Evolutionary conservation across 1,140 invertebrate genomes (phyloP), one percentile per base, ranked within the genome.

Genomic region (Mesaphorura yosii): DNA sequence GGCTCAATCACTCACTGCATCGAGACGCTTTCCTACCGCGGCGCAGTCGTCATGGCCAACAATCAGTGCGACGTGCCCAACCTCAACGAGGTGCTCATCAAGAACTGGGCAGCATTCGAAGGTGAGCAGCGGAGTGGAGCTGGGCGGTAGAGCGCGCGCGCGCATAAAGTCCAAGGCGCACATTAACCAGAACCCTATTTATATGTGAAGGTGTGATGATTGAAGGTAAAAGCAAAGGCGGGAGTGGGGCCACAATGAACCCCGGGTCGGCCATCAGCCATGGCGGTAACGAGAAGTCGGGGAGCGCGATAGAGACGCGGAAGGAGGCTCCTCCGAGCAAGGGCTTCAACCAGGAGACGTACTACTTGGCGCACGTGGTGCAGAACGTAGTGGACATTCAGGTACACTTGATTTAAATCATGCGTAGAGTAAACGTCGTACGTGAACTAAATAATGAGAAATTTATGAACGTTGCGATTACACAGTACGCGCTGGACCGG

Each of bases 371-470:
- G 3, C 38, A 44, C 19, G 61, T 63, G 10, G 61, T 63, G 0
- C 61, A 63, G 47, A 63, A 63, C 25, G 61, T 63, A 3, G 61
- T 63, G 31, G 61, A 63, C 26, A 59, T 63, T 28, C 61, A 63
- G n/a, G n/a, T n/a, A n/a, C n/a, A n/a, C n/a, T n/a, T n/a, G n/a
- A n/a, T n/a, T n/a, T n/a, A n/a, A n/a, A n/a, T n/a, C n/a, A n/a
- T n/a, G n/a, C n/a, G n/a, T n/a, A n/a, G n/a, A n/a, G n/a, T n/a
- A n/a, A n/a, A n/a, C n/a, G n/a, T n/a, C n/a, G n/a, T n/a, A n/a
- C n/a, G n/a, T n/a, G n/a, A n/a, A n/a, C n/a, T n/a, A n/a, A n/a
- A n/a, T n/a, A n/a, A n/a, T n/a, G n/a, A n/a, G n/a, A n/a, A n/a
- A n/a, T n/a, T n/a, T n/a, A n/a, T n/a, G n/a, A n/a, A n/a, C n/a